Conservation (phyloP, 2,113 vertebrate genomes). For the Butorides virescens region DNA sequence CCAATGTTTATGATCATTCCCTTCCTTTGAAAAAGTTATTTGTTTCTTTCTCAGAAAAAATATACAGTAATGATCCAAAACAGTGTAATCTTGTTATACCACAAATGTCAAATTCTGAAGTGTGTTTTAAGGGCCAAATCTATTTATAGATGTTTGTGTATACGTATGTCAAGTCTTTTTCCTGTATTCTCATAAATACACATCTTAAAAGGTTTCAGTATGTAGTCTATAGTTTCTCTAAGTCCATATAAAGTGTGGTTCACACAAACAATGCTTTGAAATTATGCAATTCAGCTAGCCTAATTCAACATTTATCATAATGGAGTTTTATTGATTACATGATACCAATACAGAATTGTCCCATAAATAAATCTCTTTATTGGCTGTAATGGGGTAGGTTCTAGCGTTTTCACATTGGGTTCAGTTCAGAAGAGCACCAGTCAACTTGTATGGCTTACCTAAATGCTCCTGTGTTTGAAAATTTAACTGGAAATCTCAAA, state of each 20-base stretch:
- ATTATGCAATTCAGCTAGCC: neutral
- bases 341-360: neutral
- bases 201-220: slow-evolving; percentile 16
- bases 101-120: neutral
- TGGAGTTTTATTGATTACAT: neutral
- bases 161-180: neutral
- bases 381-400: neutral
- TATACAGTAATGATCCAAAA: neutral
- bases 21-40: neutral
- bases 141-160: neutral
- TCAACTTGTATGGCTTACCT: neutral
- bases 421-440: neutral
- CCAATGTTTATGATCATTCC: neutral
- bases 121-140: neutral
- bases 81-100: neutral
- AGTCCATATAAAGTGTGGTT: neutral
- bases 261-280: neutral
- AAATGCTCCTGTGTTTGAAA: neutral
- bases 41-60: neutral
- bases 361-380: neutral
- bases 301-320: neutral
- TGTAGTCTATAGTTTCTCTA: slow-evolving; percentile 17
- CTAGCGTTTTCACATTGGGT: neutral
- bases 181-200: neutral
- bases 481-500: neutral